These are phyloP conservation scores for Kryphioiulus occultus DNA, from an alignment of 2,888 invertebrate species.

Conservation along the genomic window DNA sequence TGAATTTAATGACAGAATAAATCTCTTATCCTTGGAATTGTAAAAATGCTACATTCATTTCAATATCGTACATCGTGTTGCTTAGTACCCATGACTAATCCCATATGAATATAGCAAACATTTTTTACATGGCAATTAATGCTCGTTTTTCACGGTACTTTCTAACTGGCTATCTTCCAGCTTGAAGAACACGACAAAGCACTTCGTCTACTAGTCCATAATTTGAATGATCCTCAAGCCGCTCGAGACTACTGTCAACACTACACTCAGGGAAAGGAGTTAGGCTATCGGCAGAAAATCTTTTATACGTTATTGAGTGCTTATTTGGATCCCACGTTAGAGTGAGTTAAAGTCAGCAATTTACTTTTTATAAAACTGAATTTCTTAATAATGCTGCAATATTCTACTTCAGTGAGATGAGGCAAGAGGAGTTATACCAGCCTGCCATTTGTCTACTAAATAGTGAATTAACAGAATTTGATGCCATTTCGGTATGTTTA, in stretches of 20 bases:
- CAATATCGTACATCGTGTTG: no score
- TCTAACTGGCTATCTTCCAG: conserved; percentile 57
- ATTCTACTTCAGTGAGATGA: conserved; percentile 37
- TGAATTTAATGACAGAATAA: no score
- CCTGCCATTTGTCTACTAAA: conserved; percentile 64
- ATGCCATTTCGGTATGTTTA: conserved; percentile 61
- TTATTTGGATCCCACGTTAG: conserved; percentile 62
- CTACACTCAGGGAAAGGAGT: conserved; percentile 61
- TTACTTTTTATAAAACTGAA: background rate
- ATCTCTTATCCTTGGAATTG: no score
- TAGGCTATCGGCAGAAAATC: conserved; percentile 61
- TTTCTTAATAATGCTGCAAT: background rate
- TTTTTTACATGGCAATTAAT: background rate
- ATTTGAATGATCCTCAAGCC: conserved; percentile 64
- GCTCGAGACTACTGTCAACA: conserved; percentile 66
- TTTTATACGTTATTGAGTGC: conserved; percentile 63
- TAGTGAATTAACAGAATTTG: conserved; percentile 64
- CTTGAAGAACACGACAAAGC: conserved; percentile 67
- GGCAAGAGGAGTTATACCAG: conserved; percentile 61
- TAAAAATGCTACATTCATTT: no score
- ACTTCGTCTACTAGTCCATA: conserved; percentile 64
- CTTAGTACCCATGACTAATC: background rate
- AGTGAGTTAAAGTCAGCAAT: conserved; percentile 57
- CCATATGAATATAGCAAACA: no score
- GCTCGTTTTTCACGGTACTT: background rate